Evolutionary conservation across 2,113 vertebrate species (phyloP), one percentile per base, ranked within the genome.

Genomic region (Gopherus flavomarginatus): DNA sequence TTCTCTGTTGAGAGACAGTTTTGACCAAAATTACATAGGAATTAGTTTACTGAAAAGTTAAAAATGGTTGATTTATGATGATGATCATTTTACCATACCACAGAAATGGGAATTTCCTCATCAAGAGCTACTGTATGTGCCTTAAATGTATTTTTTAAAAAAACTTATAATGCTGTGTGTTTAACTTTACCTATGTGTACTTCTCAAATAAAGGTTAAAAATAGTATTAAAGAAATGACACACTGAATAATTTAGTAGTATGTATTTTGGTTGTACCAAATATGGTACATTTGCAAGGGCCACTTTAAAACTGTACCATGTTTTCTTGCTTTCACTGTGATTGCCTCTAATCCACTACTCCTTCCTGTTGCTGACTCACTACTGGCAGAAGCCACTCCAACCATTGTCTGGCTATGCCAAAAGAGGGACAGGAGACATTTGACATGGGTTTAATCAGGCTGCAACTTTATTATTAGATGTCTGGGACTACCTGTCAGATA

Each of bases 11-110:
- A 94, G 88, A 96, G 91, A 94, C 69, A 84, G 89, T 50, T 89
- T 65, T 87, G 86, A 93, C 95, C 53, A 92, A 92, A 91, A 93
- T 53, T 91, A 17, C 81, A 87, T 75, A 19, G 31, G 16, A 56
- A 90, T 93, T 88, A 95, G 31, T 97, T 93, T 95, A 95, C 80
- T 90, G 65, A 90, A 97, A 95, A 96, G 90, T 90, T 94, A 97
- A 90, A 91, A 93, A 93, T 97, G 94, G 96, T 94, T 97, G 95
- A 96, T 95, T 95, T 95, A 54, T 54, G 7, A 54, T 54, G 83
- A 96, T 95, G 90, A 87, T 96, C 92, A 90, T 97, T 97, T 94
- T 92, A 69, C 92, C 72, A 8, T 81, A 3, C 85, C 44, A 72
- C 53, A 77, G 93, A 86, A 86, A 96, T 90, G 87, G 96, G 80